phyloP scores from a whole-genome alignment of 2,888 invertebrate species.

The Caenorhabditis auriculariae region DNA sequence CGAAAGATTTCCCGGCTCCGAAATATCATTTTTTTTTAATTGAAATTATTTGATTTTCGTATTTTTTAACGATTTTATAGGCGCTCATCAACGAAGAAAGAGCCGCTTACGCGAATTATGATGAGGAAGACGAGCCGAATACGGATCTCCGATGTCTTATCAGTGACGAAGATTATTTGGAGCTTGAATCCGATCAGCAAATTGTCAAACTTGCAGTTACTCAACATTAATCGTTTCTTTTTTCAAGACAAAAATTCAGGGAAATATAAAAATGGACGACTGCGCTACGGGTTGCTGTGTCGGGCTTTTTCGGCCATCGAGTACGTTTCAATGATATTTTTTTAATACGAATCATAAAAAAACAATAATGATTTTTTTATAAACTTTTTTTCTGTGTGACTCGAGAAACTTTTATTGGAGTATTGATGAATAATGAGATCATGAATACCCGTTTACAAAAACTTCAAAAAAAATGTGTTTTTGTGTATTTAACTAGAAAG shows the following conservation, averaged over 20 bases:
- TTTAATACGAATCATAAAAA: no score
- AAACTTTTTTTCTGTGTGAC: no score
- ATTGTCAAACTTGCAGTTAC: slow-evolving; percentile 9
- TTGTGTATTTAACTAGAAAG: no score
- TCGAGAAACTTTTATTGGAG: no score
- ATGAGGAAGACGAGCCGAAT: slow-evolving; percentile 19
- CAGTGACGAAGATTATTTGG: slow-evolving; percentile 27
- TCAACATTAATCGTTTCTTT: neutral
- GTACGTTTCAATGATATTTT: no score
- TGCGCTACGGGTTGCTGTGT: slow-evolving; percentile 41
- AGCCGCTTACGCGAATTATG: slow-evolving; percentile 31
- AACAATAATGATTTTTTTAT: no score
- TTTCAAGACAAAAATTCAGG: neutral
- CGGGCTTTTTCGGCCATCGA: slow-evolving; percentile 24
- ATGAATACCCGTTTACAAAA: no score
- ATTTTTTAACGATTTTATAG: neutral
- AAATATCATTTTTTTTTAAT: neutral
- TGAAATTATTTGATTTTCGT: neutral
- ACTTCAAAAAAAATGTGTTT: no score
- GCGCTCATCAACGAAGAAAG: slow-evolving; percentile 23
- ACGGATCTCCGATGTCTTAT: slow-evolving; percentile 14
- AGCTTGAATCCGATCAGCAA: slow-evolving; percentile 39
- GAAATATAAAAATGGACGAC: slow-evolving; percentile 29
- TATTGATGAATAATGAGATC: no score
- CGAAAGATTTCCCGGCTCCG: no score